phyloP scores from a whole-genome alignment of 2,888 invertebrate genomes.

The Marronus borbonicus region DNA sequence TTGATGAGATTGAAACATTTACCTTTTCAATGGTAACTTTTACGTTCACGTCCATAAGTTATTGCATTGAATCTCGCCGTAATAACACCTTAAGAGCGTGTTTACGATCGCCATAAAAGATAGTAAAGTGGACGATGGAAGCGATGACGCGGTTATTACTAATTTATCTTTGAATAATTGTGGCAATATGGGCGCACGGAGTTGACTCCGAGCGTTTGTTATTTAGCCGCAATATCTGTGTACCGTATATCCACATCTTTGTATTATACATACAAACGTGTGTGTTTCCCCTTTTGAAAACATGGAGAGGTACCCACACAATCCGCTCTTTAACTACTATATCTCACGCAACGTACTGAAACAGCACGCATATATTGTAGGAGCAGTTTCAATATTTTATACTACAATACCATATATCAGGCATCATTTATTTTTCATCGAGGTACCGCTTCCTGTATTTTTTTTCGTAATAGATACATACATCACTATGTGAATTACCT shows the following conservation, averaged over 20 bases:
- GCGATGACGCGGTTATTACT: constrained; percentile 34
- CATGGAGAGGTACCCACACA: constrained; percentile 41
- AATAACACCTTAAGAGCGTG: constrained; percentile 43
- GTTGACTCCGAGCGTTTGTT: constrained; percentile 35
- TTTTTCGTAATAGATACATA: constrained; percentile 44
- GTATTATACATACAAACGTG: constrained; percentile 11
- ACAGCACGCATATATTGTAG: constrained; percentile 52
- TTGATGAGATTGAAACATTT: constrained; percentile 22
- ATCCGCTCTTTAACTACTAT: constrained; percentile 50
- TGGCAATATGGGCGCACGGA: constrained; percentile 36
- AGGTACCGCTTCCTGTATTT: constrained; percentile 53
- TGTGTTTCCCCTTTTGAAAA: constrained; percentile 32
- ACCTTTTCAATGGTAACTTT: constrained; percentile 17
- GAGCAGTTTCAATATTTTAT: constrained; percentile 51
- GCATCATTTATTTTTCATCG: constrained; percentile 53
- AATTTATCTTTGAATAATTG: constrained; percentile 48
- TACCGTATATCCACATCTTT: background rate
- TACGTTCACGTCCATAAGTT: constrained; percentile 27
- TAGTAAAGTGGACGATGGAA: constrained; percentile 36
- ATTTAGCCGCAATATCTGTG: constrained; percentile 23
- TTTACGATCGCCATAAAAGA: constrained; percentile 40
- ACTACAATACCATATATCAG: constrained; percentile 50
- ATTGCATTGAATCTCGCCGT: constrained; percentile 29
- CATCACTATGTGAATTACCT: constrained; percentile 33
- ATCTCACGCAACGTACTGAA: constrained; percentile 51